Conservation (phyloP, 2,797 vertebrate species). For the Trichosurus vulpecula region DNA sequence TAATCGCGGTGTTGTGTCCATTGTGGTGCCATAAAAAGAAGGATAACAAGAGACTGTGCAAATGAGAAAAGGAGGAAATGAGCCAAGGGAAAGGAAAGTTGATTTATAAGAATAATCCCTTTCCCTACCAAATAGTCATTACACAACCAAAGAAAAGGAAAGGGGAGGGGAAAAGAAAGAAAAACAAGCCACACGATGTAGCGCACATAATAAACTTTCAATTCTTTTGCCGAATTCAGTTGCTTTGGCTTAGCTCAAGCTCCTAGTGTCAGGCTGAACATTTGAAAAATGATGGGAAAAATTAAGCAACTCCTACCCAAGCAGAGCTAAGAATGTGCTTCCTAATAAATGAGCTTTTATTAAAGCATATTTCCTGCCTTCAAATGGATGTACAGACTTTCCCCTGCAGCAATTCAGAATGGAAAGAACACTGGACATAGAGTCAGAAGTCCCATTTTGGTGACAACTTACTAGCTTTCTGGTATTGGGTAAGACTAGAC, state of each 20-base stretch:
- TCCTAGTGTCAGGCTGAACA: background rate
- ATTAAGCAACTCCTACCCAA: slow-evolving; percentile 18
- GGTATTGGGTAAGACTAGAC: background rate
- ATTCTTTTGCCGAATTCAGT: background rate
- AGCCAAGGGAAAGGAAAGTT: background rate
- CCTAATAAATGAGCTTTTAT: background rate
- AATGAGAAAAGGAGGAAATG: background rate
- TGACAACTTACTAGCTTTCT: background rate
- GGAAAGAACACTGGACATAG: background rate
- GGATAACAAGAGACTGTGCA: background rate
- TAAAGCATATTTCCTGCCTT: slow-evolving; percentile 2
- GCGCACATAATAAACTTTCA: background rate
- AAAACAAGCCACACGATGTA: background rate
- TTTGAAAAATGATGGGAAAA: slow-evolving; percentile 33
- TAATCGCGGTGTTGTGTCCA: background rate
- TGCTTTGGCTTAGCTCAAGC: slow-evolving; percentile 4
- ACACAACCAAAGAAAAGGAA: background rate
- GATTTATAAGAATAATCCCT: background rate
- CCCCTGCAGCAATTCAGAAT: background rate
- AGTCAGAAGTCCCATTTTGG: background rate
- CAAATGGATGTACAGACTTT: background rate
- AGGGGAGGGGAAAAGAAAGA: background rate
- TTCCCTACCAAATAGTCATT: slow-evolving; percentile 33
- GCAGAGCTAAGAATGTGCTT: background rate
- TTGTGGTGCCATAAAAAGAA: background rate